These are phyloP conservation scores for Poliocrania exsul DNA, from an alignment of 2,797 vertebrate genomes.

Conservation along the genomic window DNA sequence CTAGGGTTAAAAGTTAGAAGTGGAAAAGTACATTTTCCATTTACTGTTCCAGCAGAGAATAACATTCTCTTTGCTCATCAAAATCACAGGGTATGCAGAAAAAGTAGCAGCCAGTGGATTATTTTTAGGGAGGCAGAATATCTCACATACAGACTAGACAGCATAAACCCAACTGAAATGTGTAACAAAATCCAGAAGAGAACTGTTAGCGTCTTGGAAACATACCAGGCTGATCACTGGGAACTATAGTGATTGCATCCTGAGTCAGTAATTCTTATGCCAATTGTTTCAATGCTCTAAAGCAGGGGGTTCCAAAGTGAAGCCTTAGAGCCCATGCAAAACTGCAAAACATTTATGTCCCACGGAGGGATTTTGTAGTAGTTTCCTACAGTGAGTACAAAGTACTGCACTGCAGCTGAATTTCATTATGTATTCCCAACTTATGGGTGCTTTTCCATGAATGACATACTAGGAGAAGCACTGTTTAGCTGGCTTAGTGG, in stretches of 20 bases:
- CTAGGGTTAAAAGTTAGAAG: neutral
- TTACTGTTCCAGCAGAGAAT: neutral
- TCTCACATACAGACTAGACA: neutral
- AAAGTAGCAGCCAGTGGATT: neutral
- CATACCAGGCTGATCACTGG: neutral
- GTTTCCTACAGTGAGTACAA: neutral
- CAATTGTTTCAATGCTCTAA: neutral
- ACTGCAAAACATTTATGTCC: neutral
- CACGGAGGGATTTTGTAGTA: neutral
- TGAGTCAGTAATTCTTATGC: neutral
- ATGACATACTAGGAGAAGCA: neutral
- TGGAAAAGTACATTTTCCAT: neutral
- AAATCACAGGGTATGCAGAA: neutral
- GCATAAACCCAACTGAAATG: neutral
- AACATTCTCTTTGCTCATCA: neutral
- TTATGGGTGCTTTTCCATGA: neutral
- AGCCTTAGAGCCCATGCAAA: neutral
- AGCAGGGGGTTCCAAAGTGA: neutral
- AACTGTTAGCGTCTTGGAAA: neutral
- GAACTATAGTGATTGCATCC: neutral
- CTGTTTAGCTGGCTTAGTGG: neutral
- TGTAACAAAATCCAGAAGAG: neutral
- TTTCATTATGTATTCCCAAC: neutral
- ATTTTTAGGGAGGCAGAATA: slow-evolving; percentile 4
- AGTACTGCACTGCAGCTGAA: slow-evolving; percentile 43